A percentile compares a stretch with the other conserved stretches of the same genome.
These are phyloP conservation scores for Turnix velox DNA, from an alignment of 2,113 vertebrate genomes.

Conservation along the genomic window DNA sequence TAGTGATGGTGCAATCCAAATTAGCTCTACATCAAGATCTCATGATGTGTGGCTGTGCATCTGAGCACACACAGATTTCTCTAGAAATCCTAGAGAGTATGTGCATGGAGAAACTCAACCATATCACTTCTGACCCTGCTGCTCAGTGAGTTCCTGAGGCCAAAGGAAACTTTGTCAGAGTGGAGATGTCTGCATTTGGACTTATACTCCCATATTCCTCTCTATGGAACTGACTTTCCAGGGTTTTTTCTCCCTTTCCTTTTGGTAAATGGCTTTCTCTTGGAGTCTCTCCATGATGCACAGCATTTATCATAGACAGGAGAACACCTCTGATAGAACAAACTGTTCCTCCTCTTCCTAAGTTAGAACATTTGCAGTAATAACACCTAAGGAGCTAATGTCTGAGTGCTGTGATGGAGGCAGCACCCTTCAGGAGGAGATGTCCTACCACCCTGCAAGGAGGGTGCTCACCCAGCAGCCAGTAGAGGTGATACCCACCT, in stretches of 20 bases:
- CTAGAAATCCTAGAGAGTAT: neutral
- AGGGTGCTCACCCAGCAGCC: neutral
- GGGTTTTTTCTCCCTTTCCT: neutral
- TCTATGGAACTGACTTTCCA: neutral
- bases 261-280: neutral
- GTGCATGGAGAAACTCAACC: neutral
- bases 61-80: neutral
- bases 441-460: neutral
- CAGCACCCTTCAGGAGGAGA: neutral
- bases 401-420: neutral
- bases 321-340: neutral
- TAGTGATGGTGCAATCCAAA: neutral
- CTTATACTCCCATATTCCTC: neutral
- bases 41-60: neutral
- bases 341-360: neutral
- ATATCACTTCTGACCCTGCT: neutral
- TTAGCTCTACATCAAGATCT: neutral
- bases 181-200: neutral
- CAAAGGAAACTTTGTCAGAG: neutral
- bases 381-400: neutral
- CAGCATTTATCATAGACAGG: neutral
- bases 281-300: neutral
- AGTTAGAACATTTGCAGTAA: neutral
- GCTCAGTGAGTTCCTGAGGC: neutral
- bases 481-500: conserved; percentile 44